Conservation (phyloP, 1,140 invertebrate genomes). For the Euura lappo region DNA sequence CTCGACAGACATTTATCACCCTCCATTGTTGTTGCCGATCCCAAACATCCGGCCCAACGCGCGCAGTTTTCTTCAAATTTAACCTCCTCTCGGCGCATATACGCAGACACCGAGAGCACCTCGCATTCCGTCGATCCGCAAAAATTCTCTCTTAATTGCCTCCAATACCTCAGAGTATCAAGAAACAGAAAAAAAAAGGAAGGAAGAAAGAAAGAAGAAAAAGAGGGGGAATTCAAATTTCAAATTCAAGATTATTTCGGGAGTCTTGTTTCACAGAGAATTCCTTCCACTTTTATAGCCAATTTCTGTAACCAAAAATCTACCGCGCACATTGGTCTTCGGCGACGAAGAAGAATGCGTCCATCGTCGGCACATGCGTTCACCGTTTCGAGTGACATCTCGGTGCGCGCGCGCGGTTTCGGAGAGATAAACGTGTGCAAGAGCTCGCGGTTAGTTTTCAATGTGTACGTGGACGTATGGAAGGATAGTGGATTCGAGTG, state of each 20-base stretch:
- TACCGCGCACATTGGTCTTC: neutral
- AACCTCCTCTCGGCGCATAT: conserved; percentile 10
- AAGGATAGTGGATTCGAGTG: conserved; percentile 1
- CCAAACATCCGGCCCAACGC: conserved; percentile 49
- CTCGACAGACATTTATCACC: conserved; percentile 52
- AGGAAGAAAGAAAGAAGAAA: too few species aligned
- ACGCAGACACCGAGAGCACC: neutral
- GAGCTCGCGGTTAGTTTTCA: too few species aligned
- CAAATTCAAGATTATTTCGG: too few species aligned
- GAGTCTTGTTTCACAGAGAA: neutral
- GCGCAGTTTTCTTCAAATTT: neutral
- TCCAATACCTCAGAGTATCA: too few species aligned
- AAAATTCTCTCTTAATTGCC: neutral
- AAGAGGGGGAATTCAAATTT: too few species aligned
- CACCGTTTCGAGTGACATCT: conserved; percentile 3
- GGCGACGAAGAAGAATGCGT: conserved; percentile 4
- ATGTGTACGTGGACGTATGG: neutral
- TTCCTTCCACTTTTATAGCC: neutral
- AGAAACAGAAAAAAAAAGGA: too few species aligned
- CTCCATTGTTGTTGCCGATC: conserved; percentile 46
- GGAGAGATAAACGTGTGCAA: neutral
- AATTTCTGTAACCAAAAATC: neutral
- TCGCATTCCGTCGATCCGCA: neutral
- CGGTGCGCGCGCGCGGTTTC: neutral
- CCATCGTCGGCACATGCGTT: conserved; percentile 4